A percentile compares a stretch with the other conserved stretches of the same genome.
Evolutionary conservation across 30 jellyfish, hydroid and myxozoan species (phyloP).

Genomic region (Mastigias papua): DNA sequence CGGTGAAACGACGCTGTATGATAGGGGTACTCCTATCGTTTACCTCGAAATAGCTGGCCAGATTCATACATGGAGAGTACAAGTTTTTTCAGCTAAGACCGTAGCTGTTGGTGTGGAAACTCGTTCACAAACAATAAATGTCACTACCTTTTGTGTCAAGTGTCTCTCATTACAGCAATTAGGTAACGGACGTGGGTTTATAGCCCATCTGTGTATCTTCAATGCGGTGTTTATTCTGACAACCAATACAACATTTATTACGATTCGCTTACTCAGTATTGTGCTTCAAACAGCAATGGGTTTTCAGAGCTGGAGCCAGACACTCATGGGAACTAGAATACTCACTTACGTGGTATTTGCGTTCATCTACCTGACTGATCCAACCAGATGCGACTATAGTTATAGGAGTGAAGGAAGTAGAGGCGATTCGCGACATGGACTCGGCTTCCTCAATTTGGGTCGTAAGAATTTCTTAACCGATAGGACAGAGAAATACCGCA

Average conservation of each 20-base stretch:
- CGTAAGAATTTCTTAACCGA: slow-evolving; percentile 43
- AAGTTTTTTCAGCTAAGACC: neutral
- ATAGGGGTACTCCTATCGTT: neutral
- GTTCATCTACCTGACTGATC: neutral
- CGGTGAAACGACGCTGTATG: neutral
- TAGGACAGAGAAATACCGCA: slow-evolving; percentile 55
- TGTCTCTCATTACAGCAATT: slow-evolving; percentile 35
- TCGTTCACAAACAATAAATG: slow-evolving; percentile 1
- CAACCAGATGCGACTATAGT: slow-evolving; percentile 25
- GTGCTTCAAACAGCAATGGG: neutral
- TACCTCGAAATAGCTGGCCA: neutral
- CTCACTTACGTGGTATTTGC: neutral
- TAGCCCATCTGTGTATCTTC: slow-evolving; percentile 27
- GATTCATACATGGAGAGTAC: neutral
- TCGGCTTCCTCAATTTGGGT: slow-evolving; percentile 65
- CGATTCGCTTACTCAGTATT: neutral
- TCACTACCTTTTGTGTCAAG: slow-evolving; percentile 12
- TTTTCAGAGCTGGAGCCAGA: neutral
- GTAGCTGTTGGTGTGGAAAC: slow-evolving; percentile 13
- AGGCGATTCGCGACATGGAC: slow-evolving; percentile 40
- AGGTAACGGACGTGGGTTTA: slow-evolving; percentile 37
- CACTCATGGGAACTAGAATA: neutral
- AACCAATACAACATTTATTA: neutral
- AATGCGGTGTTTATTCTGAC: slow-evolving; percentile 3
- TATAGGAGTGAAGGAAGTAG: neutral